A percentile compares a stretch with the other conserved stretches of the same genome.
phyloP scores from a whole-genome alignment of 1,140 invertebrate species.

The Mamestra configurata region DNA sequence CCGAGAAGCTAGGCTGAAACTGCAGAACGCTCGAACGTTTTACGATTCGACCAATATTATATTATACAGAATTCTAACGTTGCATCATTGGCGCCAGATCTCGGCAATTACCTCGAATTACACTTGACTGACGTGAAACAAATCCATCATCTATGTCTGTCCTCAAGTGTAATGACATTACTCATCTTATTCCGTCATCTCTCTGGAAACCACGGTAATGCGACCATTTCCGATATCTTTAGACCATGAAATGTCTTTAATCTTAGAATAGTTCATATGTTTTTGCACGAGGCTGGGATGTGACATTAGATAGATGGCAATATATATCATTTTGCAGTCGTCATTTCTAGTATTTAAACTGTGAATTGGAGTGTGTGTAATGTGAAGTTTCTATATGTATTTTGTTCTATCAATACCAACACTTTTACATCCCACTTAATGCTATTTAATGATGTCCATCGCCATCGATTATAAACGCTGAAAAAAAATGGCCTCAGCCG shows the following conservation, averaged over 20 bases:
- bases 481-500: no score
- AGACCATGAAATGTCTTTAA: slow-evolving; percentile 13
- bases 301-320: not conserved
- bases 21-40: no score
- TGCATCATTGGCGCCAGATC: not conserved
- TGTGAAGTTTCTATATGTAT: no score
- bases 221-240: not conserved
- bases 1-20: no score
- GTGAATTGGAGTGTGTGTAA: no score
- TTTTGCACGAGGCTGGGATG: not conserved
- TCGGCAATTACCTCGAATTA: not conserved
- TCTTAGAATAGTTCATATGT: not conserved
- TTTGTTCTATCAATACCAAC: no score
- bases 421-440: no score
- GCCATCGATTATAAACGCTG: no score
- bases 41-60: no score
- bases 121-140: not conserved
- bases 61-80: no score
- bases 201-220: not conserved
- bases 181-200: not conserved
- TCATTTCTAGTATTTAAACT: no score
- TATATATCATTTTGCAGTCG: not conserved
- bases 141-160: not conserved
- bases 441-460: no score
- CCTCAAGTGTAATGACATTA: not conserved